Evolutionary conservation across 2,888 invertebrate species (phyloP), one percentile per base, ranked within the genome.

Genomic region (Dasysyrphus tricinctus): DNA sequence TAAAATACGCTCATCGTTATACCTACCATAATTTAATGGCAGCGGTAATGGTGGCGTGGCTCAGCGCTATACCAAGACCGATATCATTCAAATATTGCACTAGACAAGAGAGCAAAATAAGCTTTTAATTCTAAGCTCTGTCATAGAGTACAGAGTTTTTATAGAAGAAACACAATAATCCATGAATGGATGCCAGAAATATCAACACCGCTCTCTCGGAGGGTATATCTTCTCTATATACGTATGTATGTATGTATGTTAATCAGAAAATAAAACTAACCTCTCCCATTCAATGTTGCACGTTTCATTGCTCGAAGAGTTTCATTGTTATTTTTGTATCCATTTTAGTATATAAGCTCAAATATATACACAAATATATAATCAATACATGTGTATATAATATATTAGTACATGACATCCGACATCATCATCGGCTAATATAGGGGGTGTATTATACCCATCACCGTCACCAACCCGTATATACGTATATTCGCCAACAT

Each of bases 161-260:
- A 59, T 47, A 32, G 51, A 56, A 63, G 19, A 79, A 79, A 72
- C 39, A 67, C 73, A 74, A 67, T 72, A 37, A 74, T 78, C 74
- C 74, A 85, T 85, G 85, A 85, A 85, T 85, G 85, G 81, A 67
- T 85, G 74, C 63, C 81, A 74, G 63, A 85, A 77, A 77, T 85
- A 70, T 63, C 61, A 65, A 84, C 73, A 78, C 69, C 44, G 73
- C 69, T 61, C 56, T 69, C 49, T 76, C 19, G 34, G 14, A n/a
- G n/a, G n/a, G n/a, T n/a, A 67, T 75, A 74, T 47, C 16, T 8
- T 32, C 67, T 47, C 54, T 69, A 32, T 32, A 32, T 32, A 14
- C 14, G 24, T 8, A 14, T 16, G 39, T 57, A 73, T 39, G 63
- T 57, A 49, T 1, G 4, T n/a, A n/a, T n/a, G n/a, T n/a, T n/a